Evolutionary conservation across 2,113 vertebrate genomes (phyloP), one percentile per base, ranked within the genome.

Genomic region (Phoenicopterus ruber): DNA sequence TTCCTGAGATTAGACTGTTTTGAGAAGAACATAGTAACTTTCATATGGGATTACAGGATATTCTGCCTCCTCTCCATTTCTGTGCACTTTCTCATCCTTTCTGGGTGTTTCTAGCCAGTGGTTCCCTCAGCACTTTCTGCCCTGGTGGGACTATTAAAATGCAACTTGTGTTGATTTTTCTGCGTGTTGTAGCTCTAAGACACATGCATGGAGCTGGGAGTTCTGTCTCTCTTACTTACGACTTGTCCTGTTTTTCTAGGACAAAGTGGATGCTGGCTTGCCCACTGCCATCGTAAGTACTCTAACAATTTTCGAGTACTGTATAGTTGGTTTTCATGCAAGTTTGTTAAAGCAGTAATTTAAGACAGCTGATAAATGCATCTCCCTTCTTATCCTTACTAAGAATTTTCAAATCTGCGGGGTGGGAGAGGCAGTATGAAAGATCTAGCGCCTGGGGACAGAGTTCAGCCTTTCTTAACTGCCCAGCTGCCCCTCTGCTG

Each of bases 231-330:
- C 55, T 90, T 69, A 62, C 59, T 93, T n/a, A 29, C 26, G 88
- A 47, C 10, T 67, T 78, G 44, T 72, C 16, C 13, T 97, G 16
- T 94, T 86, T 74, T 93, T 94, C 81, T 96, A 99, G 99, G 99
- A 99, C 96, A 99, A 99, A 98, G 99, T 99, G 70, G 99, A 99
- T 97, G 99, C 99, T 95, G 99, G 99, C 66, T 98, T 99, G 79
- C 99, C 99, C 17, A 99, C 99, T 90, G 99, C 99, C 67, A 99
- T 99, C 96, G 99, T 99, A 98, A 99, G 99, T 99, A 96, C 89
- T 36, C 40, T 32, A 8, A 46, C 10, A 46, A 2, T 70, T 83
- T 66, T 44, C 28, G 50, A 74, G 10, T 61, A 4, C 44, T 40
- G 10, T 54, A 4, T 34, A 20, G 21, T 50, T 52, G 38, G 42